Evolutionary conservation across 2,888 invertebrate species (phyloP), one percentile per base, ranked within the genome.

Genomic region (Tenthredo distinguenda): DNA sequence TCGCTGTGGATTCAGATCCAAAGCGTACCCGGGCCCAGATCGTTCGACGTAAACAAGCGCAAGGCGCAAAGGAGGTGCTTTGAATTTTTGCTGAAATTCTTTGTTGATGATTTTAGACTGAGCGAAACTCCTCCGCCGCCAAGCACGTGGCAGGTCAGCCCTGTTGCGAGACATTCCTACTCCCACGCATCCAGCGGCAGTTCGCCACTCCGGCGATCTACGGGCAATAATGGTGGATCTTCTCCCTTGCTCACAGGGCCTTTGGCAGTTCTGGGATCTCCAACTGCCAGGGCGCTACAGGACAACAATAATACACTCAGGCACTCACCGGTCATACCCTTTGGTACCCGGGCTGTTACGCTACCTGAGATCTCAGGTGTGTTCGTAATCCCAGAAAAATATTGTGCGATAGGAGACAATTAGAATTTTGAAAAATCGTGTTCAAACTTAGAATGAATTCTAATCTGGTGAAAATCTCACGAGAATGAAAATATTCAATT

Each of bases 71-170:
- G 18, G 9, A 12, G 1, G 15, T 10, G n/a, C 21, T 76, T 76
- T 9, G 21, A 26, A 26, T 12, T 71, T 15, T 84, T 50, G 9
- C 15, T 76, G 10, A 40, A 55, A 81, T 84, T 86, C 85, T 18
- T 85, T 50, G 40, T 18, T 9, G 18, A 84, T 77, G 88, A 90
- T 47, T 91, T 91, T 82, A 93, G 93, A 84, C 89, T 94, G 79
- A 96, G 96, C 85, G 96, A 96, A 92, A 96, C 96, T n/a, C 96
- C 96, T 31, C 96, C 96, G 68, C 96, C 97, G 21, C 97, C 97
- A 82, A 96, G 96, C 90, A 96, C 96, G 88, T 98, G 98, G 98
- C 97, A 97, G 91, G 97, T 97, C 62, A 97, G 97, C 86, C 97
- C 97, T 26, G 96, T 96, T 43, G 94, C 94, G 89, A 93, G 89